Evolutionary conservation across 2,113 vertebrate genomes (phyloP).

Genomic region (Cichladusa arquata): DNA sequence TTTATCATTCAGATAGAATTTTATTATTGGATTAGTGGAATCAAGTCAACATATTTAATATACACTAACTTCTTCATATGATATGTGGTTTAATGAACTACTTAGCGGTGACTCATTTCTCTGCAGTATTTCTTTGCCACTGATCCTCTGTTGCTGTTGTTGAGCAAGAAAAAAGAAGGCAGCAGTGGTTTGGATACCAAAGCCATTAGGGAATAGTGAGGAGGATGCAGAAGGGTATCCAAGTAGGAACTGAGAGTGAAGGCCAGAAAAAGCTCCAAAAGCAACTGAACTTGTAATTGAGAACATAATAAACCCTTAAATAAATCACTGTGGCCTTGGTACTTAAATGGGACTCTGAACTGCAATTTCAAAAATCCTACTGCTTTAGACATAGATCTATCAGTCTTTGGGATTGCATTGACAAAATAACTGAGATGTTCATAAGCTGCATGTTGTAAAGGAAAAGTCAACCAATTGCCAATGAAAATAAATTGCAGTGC

Average conservation of each 20-base stretch:
- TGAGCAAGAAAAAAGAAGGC: neutral
- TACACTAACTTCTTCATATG: neutral
- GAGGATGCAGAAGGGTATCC: neutral
- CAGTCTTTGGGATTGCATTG: neutral
- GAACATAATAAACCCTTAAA: neutral
- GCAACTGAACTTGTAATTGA: neutral
- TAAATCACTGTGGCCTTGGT: neutral
- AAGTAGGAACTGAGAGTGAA: neutral
- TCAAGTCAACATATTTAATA: neutral
- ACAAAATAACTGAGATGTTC: neutral
- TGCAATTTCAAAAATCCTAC: neutral
- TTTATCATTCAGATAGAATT: neutral
- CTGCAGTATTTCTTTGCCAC: neutral
- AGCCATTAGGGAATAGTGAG: neutral
- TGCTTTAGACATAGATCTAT: neutral
- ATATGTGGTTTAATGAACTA: neutral
- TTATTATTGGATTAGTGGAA: neutral
- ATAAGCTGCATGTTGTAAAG: neutral
- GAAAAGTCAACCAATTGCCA: neutral
- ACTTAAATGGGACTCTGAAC: neutral
- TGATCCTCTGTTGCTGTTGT: neutral
- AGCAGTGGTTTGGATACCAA: neutral
- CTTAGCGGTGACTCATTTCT: neutral
- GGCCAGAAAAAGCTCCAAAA: neutral
- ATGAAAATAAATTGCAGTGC: slow-evolving; percentile 10